phyloP scores from a whole-genome alignment of 2,888 invertebrate genomes.

The Horisme vitalbata region DNA sequence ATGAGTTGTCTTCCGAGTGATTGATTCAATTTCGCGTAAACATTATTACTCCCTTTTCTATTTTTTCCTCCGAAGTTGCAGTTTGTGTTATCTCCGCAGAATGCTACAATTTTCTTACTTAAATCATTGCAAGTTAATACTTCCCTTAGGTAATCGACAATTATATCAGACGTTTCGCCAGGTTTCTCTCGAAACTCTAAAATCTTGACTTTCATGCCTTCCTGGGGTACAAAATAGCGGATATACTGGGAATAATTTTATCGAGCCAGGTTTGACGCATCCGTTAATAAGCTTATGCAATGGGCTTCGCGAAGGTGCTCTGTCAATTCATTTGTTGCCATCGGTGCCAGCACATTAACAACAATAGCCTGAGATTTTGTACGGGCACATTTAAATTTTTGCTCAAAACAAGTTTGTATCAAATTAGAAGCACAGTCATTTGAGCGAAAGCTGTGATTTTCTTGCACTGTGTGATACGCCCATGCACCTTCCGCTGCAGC shows the following conservation, averaged over 20 bases:
- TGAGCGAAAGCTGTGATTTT: conserved; percentile 26
- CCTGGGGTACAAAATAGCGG: conserved; percentile 36
- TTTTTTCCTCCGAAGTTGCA: conserved; percentile 32
- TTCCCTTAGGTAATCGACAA: conserved; percentile 37
- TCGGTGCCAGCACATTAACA: conserved; percentile 37
- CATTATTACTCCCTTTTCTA: conserved; percentile 36
- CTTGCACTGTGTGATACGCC: too few relatives aligned
- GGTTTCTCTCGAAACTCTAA: conserved; percentile 36
- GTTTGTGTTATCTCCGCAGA: conserved; percentile 39
- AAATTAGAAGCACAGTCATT: conserved; percentile 12
- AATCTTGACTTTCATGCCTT: conserved; percentile 38
- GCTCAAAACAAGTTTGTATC: conserved; percentile 37
- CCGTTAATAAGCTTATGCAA: conserved; percentile 38
- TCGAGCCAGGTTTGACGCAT: conserved; percentile 36
- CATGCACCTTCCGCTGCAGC: conserved; percentile 20
- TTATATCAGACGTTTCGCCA: conserved; percentile 36
- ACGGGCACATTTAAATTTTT: conserved; percentile 34
- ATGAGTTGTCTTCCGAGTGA: neutral
- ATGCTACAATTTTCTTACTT: conserved; percentile 34
- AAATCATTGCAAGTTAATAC: conserved; percentile 43
- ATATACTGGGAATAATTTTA: too few relatives aligned
- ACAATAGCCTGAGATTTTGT: conserved; percentile 22
- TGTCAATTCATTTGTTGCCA: conserved; percentile 38
- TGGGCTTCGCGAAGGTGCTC: conserved; percentile 32
- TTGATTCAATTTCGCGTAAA: conserved; percentile 1